These are phyloP conservation scores for Parapsyche elsis DNA, from an alignment of 1,140 invertebrate species.

Conservation along the genomic window DNA sequence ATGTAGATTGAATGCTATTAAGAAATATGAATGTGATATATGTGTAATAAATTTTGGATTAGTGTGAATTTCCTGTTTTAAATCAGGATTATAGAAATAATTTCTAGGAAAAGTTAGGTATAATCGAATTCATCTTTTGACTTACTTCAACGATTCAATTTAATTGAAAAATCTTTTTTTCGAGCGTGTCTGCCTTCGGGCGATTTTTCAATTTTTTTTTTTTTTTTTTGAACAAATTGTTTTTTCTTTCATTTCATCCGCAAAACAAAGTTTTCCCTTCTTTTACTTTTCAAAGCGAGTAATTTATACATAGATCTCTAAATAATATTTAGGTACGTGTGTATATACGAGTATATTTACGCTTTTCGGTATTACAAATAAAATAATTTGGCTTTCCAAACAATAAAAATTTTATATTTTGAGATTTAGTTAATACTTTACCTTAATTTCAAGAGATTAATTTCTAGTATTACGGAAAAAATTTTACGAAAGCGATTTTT, in stretches of 20 bases:
- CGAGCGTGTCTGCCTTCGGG: not conserved
- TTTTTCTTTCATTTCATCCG: not conserved
- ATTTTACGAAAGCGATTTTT: too few species aligned
- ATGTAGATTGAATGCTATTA: not conserved
- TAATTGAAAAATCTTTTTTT: not conserved
- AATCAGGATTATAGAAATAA: not conserved
- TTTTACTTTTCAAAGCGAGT: not conserved
- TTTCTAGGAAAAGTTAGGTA: not conserved
- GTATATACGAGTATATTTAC: too few species aligned
- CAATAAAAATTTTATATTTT: too few species aligned
- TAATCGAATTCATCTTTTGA: not conserved
- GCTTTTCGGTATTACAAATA: too few species aligned
- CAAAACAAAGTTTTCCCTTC: not conserved
- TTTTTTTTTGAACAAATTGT: constrained; percentile 2
- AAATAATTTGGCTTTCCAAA: too few species aligned
- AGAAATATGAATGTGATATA: not conserved
- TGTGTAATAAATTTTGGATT: not conserved
- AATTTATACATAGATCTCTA: too few species aligned
- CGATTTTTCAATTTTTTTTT: constrained; percentile 37
- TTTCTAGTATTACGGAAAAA: too few species aligned
- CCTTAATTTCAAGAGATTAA: too few species aligned
- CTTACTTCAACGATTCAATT: constrained; percentile 27
- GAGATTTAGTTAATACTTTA: too few species aligned
- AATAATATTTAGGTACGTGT: not conserved
- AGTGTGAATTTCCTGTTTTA: too few species aligned